A percentile compares a stretch with the other conserved stretches of the same genome.
Evolutionary conservation across 2,797 vertebrate species (phyloP).

Genomic region (Rhincodon typus): DNA sequence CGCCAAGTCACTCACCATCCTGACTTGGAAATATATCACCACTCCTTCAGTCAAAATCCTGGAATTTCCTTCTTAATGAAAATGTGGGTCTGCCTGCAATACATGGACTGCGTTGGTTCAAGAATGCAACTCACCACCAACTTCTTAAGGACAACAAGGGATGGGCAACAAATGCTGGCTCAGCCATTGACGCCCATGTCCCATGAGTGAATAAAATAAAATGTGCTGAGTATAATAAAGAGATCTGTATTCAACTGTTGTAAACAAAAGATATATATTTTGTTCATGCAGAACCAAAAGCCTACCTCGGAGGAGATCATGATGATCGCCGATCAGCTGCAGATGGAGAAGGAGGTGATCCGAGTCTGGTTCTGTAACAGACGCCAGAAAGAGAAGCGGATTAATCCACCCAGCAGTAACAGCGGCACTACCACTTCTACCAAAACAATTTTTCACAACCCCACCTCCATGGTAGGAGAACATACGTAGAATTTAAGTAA

Average conservation of each 20-base stretch:
- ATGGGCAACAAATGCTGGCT: too few species aligned
- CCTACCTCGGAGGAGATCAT: constrained; percentile 99
- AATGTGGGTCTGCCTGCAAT: too few species aligned
- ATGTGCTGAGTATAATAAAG: background rate
- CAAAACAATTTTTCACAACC: constrained; percentile 90
- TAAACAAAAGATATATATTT: background rate
- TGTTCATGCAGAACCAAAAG: constrained; percentile 89
- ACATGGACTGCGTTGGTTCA: too few species aligned
- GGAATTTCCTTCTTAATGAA: too few species aligned
- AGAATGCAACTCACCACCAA: too few species aligned
- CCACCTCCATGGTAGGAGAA: constrained; percentile 78
- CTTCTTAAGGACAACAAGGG: too few species aligned
- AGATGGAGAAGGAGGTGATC: constrained; percentile 99
- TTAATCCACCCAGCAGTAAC: constrained; percentile 92
- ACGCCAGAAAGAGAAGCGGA: constrained; percentile 96
- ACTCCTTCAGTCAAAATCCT: too few species aligned
- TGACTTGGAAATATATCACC: too few species aligned
- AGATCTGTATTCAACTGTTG: background rate
- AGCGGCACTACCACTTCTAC: constrained; percentile 79
- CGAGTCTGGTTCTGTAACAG: constrained; percentile 99
- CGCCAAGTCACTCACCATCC: too few species aligned
- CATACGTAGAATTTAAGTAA: background rate
- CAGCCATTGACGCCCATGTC: too few species aligned
- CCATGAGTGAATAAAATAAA: too few species aligned
- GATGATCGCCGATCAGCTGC: constrained; percentile 98